Evolutionary conservation across 2,797 vertebrate species (phyloP).

Genomic region (Sebastes iracundus): DNA sequence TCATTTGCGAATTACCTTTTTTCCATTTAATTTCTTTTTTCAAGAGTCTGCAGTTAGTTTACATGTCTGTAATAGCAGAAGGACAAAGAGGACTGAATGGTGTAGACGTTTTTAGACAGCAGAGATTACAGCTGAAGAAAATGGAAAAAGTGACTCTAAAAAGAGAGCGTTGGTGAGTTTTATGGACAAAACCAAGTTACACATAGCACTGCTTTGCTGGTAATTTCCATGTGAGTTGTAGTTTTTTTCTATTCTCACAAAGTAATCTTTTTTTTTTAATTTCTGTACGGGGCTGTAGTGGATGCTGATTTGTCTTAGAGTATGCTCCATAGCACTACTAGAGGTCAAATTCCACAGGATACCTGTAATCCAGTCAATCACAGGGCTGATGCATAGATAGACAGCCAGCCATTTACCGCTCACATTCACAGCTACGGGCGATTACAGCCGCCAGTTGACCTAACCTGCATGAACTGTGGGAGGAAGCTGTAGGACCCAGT

Average conservation of each 20-base stretch:
- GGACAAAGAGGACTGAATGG: neutral
- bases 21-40: neutral
- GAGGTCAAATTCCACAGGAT: neutral
- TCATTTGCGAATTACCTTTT: neutral
- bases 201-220: neutral
- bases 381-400: neutral
- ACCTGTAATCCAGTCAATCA: neutral
- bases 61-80: neutral
- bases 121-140: neutral
- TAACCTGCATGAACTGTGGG: too few relatives aligned
- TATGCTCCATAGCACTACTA: neutral
- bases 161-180: neutral
- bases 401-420: neutral
- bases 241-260: neutral
- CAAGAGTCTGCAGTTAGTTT: neutral
- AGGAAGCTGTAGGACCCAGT: too few relatives aligned
- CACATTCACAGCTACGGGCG: neutral
- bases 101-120: neutral
- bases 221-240: neutral
- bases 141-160: neutral
- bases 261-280: neutral
- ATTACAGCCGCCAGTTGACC: too few relatives aligned
- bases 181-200: neutral
- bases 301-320: neutral
- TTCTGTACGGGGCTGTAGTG: neutral